These are phyloP conservation scores for Ornithorhynchus anatinus DNA, from an alignment of 2,113 vertebrate genomes.

Conservation along the genomic window DNA sequence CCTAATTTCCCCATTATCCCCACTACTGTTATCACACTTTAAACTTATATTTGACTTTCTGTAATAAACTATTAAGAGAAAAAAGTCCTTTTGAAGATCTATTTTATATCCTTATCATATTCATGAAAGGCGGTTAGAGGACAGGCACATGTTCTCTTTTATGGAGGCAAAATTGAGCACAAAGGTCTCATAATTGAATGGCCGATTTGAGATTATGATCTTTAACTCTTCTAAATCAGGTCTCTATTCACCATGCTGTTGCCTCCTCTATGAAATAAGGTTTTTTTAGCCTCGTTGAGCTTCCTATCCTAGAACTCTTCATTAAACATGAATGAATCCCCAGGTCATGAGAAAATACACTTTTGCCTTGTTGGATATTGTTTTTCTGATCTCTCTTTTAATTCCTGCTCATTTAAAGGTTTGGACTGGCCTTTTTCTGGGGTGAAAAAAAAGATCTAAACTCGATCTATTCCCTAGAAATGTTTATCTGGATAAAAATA, in stretches of 20 bases:
- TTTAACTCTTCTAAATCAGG: neutral
- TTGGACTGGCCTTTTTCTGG: conserved; percentile 16
- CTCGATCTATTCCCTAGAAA: conserved; percentile 44
- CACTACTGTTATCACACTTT: no score
- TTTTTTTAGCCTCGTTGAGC: neutral
- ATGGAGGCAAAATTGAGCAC: no score
- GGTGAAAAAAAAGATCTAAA: conserved; percentile 5
- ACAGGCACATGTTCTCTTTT: no score
- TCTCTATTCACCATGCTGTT: neutral
- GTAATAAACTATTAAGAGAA: no score
- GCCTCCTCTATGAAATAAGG: neutral
- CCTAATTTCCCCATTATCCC: no score
- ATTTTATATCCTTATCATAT: no score
- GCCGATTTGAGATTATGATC: no score
- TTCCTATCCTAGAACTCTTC: neutral
- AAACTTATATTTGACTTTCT: no score
- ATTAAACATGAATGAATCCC: neutral
- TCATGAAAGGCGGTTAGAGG: no score
- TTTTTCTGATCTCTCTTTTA: neutral
- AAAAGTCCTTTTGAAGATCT: no score
- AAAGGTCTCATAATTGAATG: no score
- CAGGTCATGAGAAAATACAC: neutral
- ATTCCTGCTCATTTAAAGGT: neutral
- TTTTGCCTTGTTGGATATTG: neutral
- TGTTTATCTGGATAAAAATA: conserved; percentile 74